Evolutionary conservation across 2,888 invertebrate genomes (phyloP).

Genomic region (Horisme vitalbata): DNA sequence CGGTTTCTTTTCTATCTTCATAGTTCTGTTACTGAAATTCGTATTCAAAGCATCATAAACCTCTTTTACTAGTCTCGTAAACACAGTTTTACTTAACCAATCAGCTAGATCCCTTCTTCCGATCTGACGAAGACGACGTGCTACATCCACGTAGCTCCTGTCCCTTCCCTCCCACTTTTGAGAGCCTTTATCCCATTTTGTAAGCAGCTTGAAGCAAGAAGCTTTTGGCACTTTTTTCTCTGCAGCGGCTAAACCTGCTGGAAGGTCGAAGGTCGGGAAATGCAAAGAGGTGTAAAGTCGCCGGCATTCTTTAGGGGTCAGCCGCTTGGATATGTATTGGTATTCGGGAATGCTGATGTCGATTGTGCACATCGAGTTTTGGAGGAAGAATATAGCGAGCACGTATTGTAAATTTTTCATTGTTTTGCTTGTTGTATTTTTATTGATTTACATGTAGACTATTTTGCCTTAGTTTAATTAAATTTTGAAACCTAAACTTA

Average conservation of each 20-base stretch:
- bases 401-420: slow-evolving; percentile 28
- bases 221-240: slow-evolving; percentile 72
- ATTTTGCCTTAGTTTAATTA: too few species aligned
- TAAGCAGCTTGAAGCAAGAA: slow-evolving; percentile 80
- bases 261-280: slow-evolving; percentile 58
- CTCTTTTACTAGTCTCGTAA: slow-evolving; percentile 78
- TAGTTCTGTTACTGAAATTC: slow-evolving; percentile 26
- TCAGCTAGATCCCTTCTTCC: slow-evolving; percentile 81
- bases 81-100: slow-evolving; percentile 83
- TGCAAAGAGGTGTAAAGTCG: slow-evolving; percentile 82
- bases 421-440: slow-evolving; percentile 13
- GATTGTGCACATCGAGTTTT: slow-evolving; percentile 46
- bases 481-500: too few species aligned
- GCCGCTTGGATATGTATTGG: slow-evolving; percentile 79
- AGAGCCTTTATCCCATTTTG: slow-evolving; percentile 80
- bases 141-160: slow-evolving; percentile 80
- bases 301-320: slow-evolving; percentile 82
- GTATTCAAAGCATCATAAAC: slow-evolving; percentile 53
- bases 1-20: slow-evolving; percentile 27
- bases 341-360: slow-evolving; percentile 54
- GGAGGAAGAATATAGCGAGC: slow-evolving; percentile 46
- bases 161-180: slow-evolving; percentile 74
- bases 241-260: slow-evolving; percentile 37
- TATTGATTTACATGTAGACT: slow-evolving; percentile 14
- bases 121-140: slow-evolving; percentile 82